Base-by-base conservation (phyloP, 64 coral and sea anemone genomes). In the Cladopsammia gracilis region DNA sequence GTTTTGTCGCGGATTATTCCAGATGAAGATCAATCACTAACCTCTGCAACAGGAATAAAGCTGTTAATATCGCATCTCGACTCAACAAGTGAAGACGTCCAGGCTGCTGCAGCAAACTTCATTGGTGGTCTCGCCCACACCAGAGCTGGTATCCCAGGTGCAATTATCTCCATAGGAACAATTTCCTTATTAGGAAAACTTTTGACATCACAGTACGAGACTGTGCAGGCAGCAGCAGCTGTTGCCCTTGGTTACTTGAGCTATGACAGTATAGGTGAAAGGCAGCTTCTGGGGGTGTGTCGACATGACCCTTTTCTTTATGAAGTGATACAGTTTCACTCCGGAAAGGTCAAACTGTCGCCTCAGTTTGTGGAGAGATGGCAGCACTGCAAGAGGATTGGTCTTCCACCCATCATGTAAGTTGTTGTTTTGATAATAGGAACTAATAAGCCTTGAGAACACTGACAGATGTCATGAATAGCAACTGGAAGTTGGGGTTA, bases 301-400 rank as follows among this genome's bases (percentile, higher is more conserved):
- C 91, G 98, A 4, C 95, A 88, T 44, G 87, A 99, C 26, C 98
- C 98, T 16, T 93, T 96, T 86, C 88, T 99, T 25, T 99, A 91
- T 59, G 90, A 94, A 89, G 95, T 99, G 5, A 71, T 99, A 9
- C 95, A 91, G 83, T 93, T 91, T 78, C 91, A 99, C 85, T 91
- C 91, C 71, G 95, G 92, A 83, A 99, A 96, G 23, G 94, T 99
- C 7, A 99, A 96, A 45, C 88, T 99, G 64, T 99, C 98, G 12
- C 88, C 91, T 25, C 91, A 99, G n/a, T 99, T 99, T 94, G 77
- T 96, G 50, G 94, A 99, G 48, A 90, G 98, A 87, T 99, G 98
- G 98, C 88, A 99, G 49, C 98, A 99, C 51, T 99, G 90, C 76
- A 93, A 89, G 77, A 93, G 66, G 6, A 87, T 99, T 87, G 92